Conservation (phyloP, 2,888 invertebrate genomes). For the Metalampra italica region DNA sequence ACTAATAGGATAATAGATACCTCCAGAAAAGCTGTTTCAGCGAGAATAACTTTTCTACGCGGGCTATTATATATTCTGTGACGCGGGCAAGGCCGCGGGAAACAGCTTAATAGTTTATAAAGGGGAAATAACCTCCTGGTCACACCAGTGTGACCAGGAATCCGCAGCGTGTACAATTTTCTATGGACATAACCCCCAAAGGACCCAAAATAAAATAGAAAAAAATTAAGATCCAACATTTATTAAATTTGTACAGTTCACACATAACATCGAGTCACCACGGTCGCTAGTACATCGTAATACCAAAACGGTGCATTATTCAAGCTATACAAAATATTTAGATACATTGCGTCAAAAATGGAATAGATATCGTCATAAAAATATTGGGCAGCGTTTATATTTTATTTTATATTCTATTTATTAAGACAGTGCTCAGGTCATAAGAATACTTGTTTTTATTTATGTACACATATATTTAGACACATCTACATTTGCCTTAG, state of each 20-base stretch:
- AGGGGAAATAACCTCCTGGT: too few relatives aligned
- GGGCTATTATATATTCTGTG: too few relatives aligned
- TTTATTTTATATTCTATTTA: not conserved
- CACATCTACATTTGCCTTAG: not conserved
- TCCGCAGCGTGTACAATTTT: too few relatives aligned
- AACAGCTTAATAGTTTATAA: too few relatives aligned
- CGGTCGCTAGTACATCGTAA: constrained; percentile 27
- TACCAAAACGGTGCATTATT: constrained; percentile 41
- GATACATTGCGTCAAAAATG: constrained; percentile 44
- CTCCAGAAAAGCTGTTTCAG: too few relatives aligned
- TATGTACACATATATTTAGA: not conserved
- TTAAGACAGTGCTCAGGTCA: constrained; percentile 20
- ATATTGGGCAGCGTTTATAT: constrained; percentile 30
- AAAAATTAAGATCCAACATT: constrained; percentile 56
- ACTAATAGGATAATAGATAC: too few relatives aligned
- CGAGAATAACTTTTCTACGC: too few relatives aligned
- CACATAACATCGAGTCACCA: constrained; percentile 52
- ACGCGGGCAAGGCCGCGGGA: too few relatives aligned
- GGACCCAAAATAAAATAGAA: constrained; percentile 15
- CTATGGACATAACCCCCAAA: too few relatives aligned
- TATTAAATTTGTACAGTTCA: constrained; percentile 74
- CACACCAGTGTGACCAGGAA: too few relatives aligned
- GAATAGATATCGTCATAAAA: constrained; percentile 35
- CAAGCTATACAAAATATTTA: constrained; percentile 11
- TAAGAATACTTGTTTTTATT: constrained; percentile 15